A percentile compares a stretch with the other conserved stretches of the same genome.
These are phyloP conservation scores for Atlantisia rogersi DNA, from an alignment of 2,113 vertebrate genomes.

Conservation along the genomic window DNA sequence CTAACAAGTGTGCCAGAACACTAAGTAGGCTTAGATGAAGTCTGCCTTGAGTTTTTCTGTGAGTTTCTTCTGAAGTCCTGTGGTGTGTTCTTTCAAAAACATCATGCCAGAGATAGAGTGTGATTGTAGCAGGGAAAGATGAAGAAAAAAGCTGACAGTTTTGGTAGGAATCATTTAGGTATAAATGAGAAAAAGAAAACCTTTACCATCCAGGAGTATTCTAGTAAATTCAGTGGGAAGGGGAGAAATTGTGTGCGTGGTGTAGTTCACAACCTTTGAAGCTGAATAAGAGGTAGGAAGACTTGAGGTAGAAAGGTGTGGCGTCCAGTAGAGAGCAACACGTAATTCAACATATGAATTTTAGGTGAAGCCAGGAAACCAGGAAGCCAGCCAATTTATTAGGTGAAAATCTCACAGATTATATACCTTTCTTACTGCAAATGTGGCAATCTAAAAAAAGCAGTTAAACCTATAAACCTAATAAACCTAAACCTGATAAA, in stretches of 20 bases:
- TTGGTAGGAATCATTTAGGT: background rate
- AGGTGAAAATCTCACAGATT: no score
- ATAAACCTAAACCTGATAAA: no score
- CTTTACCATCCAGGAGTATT: background rate
- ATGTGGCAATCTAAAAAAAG: no score
- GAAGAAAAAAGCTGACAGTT: background rate
- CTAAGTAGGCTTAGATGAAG: background rate
- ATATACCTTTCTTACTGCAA: no score
- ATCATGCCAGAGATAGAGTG: background rate
- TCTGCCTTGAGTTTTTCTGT: background rate
- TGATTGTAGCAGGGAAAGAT: background rate
- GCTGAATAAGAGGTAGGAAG: background rate
- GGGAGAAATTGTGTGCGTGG: background rate
- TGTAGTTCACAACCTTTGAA: background rate
- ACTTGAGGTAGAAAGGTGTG: background rate
- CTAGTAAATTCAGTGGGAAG: background rate
- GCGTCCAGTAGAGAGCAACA: no score
- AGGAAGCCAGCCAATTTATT: no score
- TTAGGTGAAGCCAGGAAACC: no score
- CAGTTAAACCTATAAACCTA: no score
- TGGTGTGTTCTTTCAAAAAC: background rate
- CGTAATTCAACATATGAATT: no score
- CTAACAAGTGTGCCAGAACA: background rate
- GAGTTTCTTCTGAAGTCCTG: background rate
- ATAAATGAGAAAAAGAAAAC: background rate